Base-by-base conservation (phyloP, 2,113 vertebrate species). In the Melanocharis versteri region DNA sequence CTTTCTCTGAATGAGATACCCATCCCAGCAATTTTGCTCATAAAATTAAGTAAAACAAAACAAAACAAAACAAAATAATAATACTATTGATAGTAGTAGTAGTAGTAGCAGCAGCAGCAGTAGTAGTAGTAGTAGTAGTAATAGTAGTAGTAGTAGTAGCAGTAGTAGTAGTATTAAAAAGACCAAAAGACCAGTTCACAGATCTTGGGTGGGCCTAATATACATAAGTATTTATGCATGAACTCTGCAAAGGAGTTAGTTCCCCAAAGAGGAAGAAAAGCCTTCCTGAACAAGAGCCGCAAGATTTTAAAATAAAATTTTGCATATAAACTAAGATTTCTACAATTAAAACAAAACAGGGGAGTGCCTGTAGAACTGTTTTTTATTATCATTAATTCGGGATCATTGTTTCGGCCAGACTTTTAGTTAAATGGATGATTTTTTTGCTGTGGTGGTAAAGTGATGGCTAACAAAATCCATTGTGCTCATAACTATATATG, bases 1-100 rank as follows among this genome's bases (percentile, higher is more conserved):
- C 58, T 90, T 96, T 96, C 87, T 84, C 50, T 64, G 68, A 51
- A 77, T 2, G 61, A 96, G 75, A 79, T 58, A 87, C 7, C 3
- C 40, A 45, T n/a, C 53, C 88, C 92, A 94, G 71, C 37, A 72
- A 28, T 27, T 80, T 81, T 92, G 13, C 73, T 58, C 13, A 57
- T 30, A 75, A 86, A 73, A 73, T 30, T 44, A 94, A 61, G 37
- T 44, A 7, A 90, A 92, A 10, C 17, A 6, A 83, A 72, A 5
- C 5, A 50, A 85, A 81, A 4, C 2, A 27, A 54, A 83, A 60
- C 9, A 40, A 57, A 13, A 53, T 16, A 35, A 37, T 21, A 51
- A 62, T 33, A n/a, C n/a, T n/a, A n/a, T n/a, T n/a, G n/a, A n/a
- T 5, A 78, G 13, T 12, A 30, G 2, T 24, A 48, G 2, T 12